Base-by-base conservation (phyloP, 1,140 invertebrate species). In the Saccostrea echinata region DNA sequence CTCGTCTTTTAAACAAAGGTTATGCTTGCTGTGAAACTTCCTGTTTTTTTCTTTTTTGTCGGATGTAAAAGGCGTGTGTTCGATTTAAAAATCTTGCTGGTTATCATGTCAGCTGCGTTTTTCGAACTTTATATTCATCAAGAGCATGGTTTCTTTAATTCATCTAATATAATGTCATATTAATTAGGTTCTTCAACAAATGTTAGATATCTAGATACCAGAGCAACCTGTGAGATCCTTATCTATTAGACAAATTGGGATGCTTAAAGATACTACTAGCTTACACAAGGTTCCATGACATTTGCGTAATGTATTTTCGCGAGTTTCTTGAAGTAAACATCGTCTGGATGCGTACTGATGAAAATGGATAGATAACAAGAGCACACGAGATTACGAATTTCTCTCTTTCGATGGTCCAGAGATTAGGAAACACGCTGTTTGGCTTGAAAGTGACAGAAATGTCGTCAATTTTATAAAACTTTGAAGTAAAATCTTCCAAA, bases 381-480 rank as follows among this genome's bases (percentile, higher is more conserved):
- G 68, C 68, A 30, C 64, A 76, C 1, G 30, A 76, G 68, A 76
- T 76, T 76, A 61, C 11, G 68, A 76, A 30, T 76, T 61, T 76
- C 30, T 76, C 68, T 30, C 9, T 64, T 64, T 76, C 27, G 68
- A 76, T 76, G 68, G 27, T 76, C 27, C 68, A 18, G 24, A 76
- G 68, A 76, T 76, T 33, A 76, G 68, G 24, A 30, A 76, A 76
- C 68, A 76, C 68, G 27, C 68, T 30, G 68, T 76, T 76, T 33
- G 13, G 27, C 27, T 76, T 76, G 68, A 76, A 76, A 76, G 68
- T 76, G 68, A 76, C 68, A 76, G 68, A 76, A 76, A 76, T 76
- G 30, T 76, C 68, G 68, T 76, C 68, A 76, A 76, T 76, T 76
- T 76, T 76, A 76, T 76, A 76, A 76, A 76, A 76, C 68, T 76